phyloP scores from a whole-genome alignment of 2,113 vertebrate genomes.

The Paradisaea rubra region DNA sequence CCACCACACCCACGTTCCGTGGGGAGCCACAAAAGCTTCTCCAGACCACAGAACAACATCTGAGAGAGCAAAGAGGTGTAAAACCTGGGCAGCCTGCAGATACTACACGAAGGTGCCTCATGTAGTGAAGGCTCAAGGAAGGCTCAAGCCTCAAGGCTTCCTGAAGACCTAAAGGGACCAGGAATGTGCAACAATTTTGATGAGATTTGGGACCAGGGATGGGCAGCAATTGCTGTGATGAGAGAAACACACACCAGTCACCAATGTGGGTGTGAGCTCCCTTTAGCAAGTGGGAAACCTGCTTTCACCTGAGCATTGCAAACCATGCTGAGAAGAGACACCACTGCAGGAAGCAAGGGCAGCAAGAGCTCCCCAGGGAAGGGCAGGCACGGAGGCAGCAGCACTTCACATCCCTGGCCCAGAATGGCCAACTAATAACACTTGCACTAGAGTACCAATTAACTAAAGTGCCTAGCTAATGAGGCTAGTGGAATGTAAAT shows the following conservation, averaged over 20 bases:
- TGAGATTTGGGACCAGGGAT: not conserved
- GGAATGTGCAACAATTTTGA: not conserved
- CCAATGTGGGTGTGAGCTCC: accelerated
- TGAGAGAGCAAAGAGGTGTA: not conserved
- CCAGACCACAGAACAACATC: not conserved
- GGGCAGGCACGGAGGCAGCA: not conserved
- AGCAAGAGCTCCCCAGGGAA: accelerated
- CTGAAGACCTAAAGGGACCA: not conserved
- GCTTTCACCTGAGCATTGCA: not conserved
- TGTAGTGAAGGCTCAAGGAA: not conserved
- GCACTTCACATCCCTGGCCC: not conserved
- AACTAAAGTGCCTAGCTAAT: not conserved
- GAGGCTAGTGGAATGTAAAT: not conserved
- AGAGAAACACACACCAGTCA: not conserved
- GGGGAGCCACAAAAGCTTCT: not conserved
- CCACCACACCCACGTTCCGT: not conserved
- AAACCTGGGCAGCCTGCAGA: not conserved
- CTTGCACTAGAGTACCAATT: not conserved
- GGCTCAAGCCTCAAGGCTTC: not conserved
- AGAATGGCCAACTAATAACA: not conserved
- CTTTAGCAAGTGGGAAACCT: not conserved
- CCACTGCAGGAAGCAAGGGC: accelerated
- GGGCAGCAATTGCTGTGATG: not conserved
- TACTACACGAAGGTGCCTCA: not conserved
- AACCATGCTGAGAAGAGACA: not conserved